Base-by-base conservation (phyloP, 2,113 vertebrate species). In the Regulus satrapa region DNA sequence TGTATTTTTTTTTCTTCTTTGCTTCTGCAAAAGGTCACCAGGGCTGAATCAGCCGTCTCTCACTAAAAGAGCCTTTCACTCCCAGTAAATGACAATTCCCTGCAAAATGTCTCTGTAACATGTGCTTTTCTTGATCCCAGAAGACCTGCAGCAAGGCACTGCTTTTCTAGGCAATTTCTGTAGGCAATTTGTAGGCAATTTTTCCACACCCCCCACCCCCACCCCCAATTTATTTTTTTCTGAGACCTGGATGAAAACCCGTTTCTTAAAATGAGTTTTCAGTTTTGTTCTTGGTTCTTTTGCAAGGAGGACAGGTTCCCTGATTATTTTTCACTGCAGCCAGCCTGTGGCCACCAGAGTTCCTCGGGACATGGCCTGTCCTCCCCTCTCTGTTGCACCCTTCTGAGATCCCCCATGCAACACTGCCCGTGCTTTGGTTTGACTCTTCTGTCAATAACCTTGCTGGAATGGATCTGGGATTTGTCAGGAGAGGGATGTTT, bases 401-500 rank as follows among this genome's bases (percentile, higher is more conserved):
- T 72, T 28, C 68, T 21, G 61, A 95, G 72, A 93, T 34, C 26
- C 43, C 56, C 3, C 58, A 1, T 25, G 62, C 26, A 88, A 54
- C 59, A 12, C 48, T n/a, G 20, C 20, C 38, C 12, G 1, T 85
- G 68, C 41, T 72, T 85, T 5, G 2, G n/a, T 78, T 86, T 85
- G 95, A 89, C 17, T 68, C 80, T 73, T 40, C 95, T 92, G 91
- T 77, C 97, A 88, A 64, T 96, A 92, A 93, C 52, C 71, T 84
- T 54, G 45, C 89, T 89, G 85, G 62, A 26, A 49, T 4, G 9
- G 12, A 48, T 83, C 95, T 97, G 95, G 95, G 76, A 59, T 96
- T 93, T 74, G 41, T 97, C 88, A 96, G 58, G 48, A 89, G 49
- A 61, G 23, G 58, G 73, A 48, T 6, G 4, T 43, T 66, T 88